Conservation (phyloP, 2,888 invertebrate genomes). For the Lissonota sp. region DNA sequence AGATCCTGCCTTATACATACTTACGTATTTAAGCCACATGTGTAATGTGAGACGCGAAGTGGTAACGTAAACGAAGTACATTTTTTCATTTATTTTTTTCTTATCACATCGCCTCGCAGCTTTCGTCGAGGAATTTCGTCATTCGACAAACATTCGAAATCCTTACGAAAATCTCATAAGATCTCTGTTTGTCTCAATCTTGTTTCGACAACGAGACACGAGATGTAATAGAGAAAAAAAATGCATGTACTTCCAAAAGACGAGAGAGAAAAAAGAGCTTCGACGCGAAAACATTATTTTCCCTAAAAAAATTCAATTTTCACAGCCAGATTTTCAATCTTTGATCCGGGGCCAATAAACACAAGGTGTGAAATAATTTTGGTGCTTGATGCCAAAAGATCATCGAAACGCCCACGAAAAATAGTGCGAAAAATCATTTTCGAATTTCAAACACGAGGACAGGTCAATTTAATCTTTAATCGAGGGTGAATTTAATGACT, state of each 20-base stretch:
- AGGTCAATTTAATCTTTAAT: constrained; percentile 3
- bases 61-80: constrained; percentile 23
- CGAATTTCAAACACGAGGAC: constrained; percentile 3
- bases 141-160: constrained; percentile 9
- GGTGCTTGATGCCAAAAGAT: constrained; percentile 18
- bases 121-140: constrained; percentile 12
- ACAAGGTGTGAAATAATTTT: neutral
- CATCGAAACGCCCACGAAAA: constrained; percentile 21
- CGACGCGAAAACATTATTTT: too few relatives aligned
- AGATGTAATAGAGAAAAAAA: too few relatives aligned
- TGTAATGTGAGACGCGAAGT: neutral
- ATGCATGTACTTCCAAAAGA: too few relatives aligned
- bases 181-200: too few relatives aligned
- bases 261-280: too few relatives aligned
- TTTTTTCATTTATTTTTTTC: constrained; percentile 15
- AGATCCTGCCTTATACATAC: neutral
- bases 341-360: constrained; percentile 47
- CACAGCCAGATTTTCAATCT: constrained; percentile 7
- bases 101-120: constrained; percentile 16
- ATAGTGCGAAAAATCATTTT: constrained; percentile 43
- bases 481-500: neutral
- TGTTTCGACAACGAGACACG: too few relatives aligned
- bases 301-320: neutral
- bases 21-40: constrained; percentile 11
- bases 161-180: neutral